These are phyloP conservation scores for Norana najaformis DNA, from an alignment of 2,888 invertebrate genomes.

Conservation along the genomic window DNA sequence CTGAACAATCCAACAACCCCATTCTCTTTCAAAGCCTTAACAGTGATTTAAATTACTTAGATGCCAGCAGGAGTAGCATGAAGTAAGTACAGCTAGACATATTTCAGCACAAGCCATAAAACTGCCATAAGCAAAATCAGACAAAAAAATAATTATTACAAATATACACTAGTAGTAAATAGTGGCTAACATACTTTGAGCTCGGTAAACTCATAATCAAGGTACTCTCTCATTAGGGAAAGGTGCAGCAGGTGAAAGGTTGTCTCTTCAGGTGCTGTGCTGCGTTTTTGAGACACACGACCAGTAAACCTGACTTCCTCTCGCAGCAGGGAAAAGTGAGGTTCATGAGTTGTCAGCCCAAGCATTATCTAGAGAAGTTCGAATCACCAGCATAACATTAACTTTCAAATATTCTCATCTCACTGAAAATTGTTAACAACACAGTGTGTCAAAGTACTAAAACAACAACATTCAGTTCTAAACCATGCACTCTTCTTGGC, in stretches of 20 bases:
- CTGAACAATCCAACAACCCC: background rate
- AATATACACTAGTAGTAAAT: background rate
- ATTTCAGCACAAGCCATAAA: background rate
- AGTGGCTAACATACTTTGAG: conserved; percentile 56
- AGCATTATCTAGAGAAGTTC: conserved; percentile 74
- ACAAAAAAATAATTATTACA: background rate
- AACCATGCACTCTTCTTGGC: no score
- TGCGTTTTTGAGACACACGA: conserved; percentile 54
- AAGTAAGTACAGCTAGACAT: background rate
- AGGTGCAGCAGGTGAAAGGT: conserved; percentile 90
- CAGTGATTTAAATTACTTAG: background rate
- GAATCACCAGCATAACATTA: background rate
- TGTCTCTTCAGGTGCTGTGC: conserved; percentile 78
- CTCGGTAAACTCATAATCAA: conserved; percentile 82
- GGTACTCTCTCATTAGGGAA: conserved; percentile 86
- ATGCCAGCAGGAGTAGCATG: background rate
- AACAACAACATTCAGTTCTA: no score
- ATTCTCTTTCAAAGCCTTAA: background rate
- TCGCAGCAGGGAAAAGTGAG: conserved; percentile 87
- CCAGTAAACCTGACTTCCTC: conserved; percentile 77
- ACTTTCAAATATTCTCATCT: no score
- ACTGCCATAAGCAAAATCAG: background rate
- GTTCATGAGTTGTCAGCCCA: conserved; percentile 91
- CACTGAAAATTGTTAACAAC: background rate
- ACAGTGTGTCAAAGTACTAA: background rate